phyloP scores from a whole-genome alignment of 2,113 vertebrate species.

The Eolophus roseicapilla region DNA sequence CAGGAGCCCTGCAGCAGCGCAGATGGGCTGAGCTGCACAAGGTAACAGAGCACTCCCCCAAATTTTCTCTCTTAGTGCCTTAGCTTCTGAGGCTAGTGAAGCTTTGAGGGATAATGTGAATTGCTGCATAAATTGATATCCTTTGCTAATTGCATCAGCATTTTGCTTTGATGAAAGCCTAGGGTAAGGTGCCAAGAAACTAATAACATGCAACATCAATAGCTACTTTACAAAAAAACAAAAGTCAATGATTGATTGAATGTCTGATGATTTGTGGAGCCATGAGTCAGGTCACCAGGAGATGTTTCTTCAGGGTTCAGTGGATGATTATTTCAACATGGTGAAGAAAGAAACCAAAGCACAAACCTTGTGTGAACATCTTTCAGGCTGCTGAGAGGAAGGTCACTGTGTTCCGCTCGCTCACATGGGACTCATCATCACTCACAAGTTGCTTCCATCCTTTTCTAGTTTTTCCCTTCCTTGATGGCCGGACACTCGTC shows the following conservation, averaged over 20 bases:
- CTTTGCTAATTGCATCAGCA: conserved; percentile 65
- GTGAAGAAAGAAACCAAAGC: background rate
- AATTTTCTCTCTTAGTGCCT: background rate
- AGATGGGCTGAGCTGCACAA: conserved; percentile 44
- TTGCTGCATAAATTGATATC: conserved; percentile 50
- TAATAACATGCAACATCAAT: conserved; percentile 20
- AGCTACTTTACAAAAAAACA: background rate
- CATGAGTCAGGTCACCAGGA: background rate
- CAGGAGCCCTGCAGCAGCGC: background rate
- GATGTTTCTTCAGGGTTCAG: background rate
- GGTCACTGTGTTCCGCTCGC: background rate
- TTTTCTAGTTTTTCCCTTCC: background rate
- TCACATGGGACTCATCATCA: background rate
- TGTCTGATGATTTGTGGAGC: background rate
- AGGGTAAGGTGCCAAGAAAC: conserved; percentile 24
- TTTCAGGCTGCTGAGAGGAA: background rate
- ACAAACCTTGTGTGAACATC: background rate
- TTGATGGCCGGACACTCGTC: background rate
- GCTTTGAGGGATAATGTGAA: conserved; percentile 55
- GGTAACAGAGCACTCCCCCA: background rate
- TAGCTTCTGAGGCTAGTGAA: conserved; percentile 57
- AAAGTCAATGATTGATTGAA: background rate
- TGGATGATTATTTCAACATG: background rate
- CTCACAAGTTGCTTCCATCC: background rate
- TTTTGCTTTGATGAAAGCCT: conserved; percentile 46